Evolutionary conservation across 2,797 vertebrate genomes (phyloP).

Genomic region (Cynodonichthys magdalenae): DNA sequence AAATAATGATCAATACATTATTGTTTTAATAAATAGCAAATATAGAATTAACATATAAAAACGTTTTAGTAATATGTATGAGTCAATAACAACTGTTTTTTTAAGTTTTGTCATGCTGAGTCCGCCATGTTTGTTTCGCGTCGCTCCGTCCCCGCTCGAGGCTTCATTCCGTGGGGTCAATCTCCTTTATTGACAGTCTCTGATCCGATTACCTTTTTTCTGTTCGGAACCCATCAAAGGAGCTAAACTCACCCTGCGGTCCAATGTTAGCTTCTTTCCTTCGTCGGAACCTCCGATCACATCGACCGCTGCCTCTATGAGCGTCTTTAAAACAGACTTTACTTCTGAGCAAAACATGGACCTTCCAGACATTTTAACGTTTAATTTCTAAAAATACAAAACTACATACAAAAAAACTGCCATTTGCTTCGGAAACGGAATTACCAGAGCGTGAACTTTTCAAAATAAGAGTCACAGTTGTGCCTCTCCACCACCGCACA

Average conservation of each 20-base stretch:
- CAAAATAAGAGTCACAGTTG: constrained; percentile 53
- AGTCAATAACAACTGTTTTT: background rate
- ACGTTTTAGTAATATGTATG: background rate
- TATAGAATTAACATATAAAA: background rate
- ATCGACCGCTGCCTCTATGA: constrained; percentile 15
- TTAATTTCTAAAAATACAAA: background rate
- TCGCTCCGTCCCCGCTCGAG: background rate
- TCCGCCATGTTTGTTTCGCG: constrained; percentile 54
- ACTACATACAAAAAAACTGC: accelerated
- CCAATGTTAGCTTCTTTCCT: background rate
- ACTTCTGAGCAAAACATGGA: constrained; percentile 42
- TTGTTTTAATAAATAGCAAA: too few relatives aligned
- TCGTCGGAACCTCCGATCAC: background rate
- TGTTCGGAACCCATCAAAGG: background rate
- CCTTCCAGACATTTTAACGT: constrained; percentile 35
- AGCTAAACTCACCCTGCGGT: constrained; percentile 29
- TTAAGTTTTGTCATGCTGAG: too few relatives aligned
- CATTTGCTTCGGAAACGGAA: constrained; percentile 34
- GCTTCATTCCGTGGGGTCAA: background rate
- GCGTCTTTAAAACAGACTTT: constrained; percentile 46
- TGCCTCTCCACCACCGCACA: background rate
- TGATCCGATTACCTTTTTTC: background rate
- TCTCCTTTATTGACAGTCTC: constrained; percentile 4
- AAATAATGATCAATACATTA: too few relatives aligned
- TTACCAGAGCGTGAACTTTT: background rate